Conservation (phyloP, 2,888 invertebrate genomes). For the Euclidia mi region DNA sequence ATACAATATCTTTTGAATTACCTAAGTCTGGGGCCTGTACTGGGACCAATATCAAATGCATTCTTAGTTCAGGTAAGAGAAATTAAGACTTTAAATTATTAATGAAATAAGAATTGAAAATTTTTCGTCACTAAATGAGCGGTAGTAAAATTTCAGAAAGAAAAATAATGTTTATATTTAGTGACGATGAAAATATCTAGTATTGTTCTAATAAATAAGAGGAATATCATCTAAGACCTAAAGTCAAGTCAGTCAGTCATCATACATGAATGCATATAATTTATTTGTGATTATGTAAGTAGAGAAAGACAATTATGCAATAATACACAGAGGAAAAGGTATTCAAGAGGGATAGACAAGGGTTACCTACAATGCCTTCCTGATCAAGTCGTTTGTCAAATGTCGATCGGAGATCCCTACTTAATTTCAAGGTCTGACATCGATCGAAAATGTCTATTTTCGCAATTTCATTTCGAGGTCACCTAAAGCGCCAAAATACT, state of each 20-base stretch:
- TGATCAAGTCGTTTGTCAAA: no score
- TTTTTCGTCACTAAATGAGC: no score
- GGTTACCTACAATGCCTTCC: no score
- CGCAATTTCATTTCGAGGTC: background rate
- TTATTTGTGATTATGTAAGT: background rate
- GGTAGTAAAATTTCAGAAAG: no score
- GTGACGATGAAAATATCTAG: no score
- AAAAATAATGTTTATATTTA: background rate
- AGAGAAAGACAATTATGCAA: no score
- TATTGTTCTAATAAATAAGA: constrained; percentile 3
- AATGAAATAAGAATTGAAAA: background rate
- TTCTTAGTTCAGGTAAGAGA: background rate
- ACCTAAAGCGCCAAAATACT: background rate
- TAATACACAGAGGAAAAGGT: no score
- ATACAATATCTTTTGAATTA: constrained; percentile 6
- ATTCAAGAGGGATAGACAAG: no score
- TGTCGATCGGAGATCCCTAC: no score
- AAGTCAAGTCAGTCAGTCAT: constrained; percentile 32
- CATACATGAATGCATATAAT: constrained; percentile 14
- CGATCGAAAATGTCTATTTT: background rate
- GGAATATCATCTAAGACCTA: constrained; percentile 33
- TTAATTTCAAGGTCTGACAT: no score
- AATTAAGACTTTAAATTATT: background rate
- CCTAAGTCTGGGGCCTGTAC: constrained; percentile 48
- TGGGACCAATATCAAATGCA: constrained; percentile 32